phyloP scores from a whole-genome alignment of 2,888 invertebrate species.

The Brachypalpus laphriformis region DNA sequence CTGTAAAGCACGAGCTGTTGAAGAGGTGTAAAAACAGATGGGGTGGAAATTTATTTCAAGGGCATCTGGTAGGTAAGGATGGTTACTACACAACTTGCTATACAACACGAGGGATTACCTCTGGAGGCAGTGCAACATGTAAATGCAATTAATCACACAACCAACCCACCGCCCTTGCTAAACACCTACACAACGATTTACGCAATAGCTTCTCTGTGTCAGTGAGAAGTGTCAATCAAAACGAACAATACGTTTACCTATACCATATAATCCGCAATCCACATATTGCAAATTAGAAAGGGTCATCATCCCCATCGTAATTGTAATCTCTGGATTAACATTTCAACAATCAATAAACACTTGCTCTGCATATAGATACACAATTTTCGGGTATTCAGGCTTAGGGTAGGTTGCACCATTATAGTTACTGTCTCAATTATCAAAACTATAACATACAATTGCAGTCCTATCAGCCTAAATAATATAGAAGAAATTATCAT shows the following conservation, averaged over 20 bases:
- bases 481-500: too few species aligned
- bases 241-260: background rate
- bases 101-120: too few species aligned
- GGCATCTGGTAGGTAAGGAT: too few species aligned
- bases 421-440: too few species aligned
- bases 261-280: conserved; percentile 27
- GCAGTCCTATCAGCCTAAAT: too few species aligned
- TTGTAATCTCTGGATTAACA: conserved; percentile 53
- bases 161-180: background rate
- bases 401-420: too few species aligned
- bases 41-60: background rate
- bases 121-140: background rate
- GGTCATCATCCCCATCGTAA: conserved; percentile 23
- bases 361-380: too few species aligned
- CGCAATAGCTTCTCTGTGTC: background rate
- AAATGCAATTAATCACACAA: background rate
- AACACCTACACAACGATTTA: background rate
- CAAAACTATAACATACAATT: too few species aligned
- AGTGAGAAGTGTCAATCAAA: conserved; percentile 33
- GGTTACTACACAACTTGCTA: background rate
- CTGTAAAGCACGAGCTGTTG: background rate
- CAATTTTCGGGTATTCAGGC: too few species aligned
- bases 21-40: background rate
- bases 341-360: conserved; percentile 24
- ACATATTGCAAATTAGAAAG: background rate